Base-by-base conservation (phyloP, 2,113 vertebrate genomes). In the Loxodonta africana region DNA sequence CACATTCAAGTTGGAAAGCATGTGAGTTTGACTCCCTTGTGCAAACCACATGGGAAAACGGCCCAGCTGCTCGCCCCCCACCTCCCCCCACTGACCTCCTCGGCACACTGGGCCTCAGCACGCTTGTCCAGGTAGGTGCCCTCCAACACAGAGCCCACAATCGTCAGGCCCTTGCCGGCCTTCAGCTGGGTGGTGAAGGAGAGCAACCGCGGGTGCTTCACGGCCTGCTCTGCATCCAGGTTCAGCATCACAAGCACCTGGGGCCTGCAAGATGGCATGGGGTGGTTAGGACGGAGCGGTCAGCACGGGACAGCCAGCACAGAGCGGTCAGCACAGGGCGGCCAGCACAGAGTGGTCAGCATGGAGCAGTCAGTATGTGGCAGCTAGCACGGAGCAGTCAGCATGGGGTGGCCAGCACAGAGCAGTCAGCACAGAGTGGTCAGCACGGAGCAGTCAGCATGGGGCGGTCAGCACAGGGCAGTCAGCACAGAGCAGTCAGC, bases 161-260 rank as follows among this genome's bases (percentile, higher is more conserved):
- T 99, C 30, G 99, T 99, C 86, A 99, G 98, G 67, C 99, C 99
- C 98, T 99, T 99, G 51, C 99, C 99, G 0, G 99, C 99, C 98
- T 99, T 99, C 94, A 99, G 98, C 98, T 99, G 99, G 5, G 99
- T 99, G 60, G 99, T 99, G 80, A 99, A 98, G 94, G 99, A 99
- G 95, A 99, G 99, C 89, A 99, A 97, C 41, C 99, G 99, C 2
- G 99, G 99, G 89, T 99, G 99, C 96, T 99, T 99, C 78, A 99
- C 99, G 0, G 88, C 92, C 77, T 99, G 99, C 86, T 99, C 99
- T 0, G 98, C 95, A 88, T 99, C 99, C 98, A 99, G 90, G 98
- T 99, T 99, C 95, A 99, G 98, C 74, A 99, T 98, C 90, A 99
- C 99, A 98, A 99, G 94, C 97, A 99, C 73, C 96, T 99, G 99